These are phyloP conservation scores for Mellivora capensis DNA, from an alignment of 2,113 vertebrate genomes.

Conservation along the genomic window DNA sequence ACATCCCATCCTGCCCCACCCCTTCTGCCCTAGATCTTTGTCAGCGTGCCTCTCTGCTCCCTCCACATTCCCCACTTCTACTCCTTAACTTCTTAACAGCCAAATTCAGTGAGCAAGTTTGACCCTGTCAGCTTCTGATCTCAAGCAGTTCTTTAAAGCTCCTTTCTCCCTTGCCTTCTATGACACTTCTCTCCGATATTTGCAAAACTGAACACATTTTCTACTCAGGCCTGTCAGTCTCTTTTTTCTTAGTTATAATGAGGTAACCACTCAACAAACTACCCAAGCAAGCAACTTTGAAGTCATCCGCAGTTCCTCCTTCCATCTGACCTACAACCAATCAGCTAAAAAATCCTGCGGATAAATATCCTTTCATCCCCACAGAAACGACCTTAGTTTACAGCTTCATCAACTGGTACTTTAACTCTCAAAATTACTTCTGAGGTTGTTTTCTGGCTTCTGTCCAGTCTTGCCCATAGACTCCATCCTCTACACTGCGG, in stretches of 20 bases:
- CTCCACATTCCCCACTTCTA: not conserved
- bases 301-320: not conserved
- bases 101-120: not conserved
- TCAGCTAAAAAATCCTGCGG: not conserved
- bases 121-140: not conserved
- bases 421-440: not conserved
- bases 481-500: not conserved
- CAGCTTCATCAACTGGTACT: not conserved
- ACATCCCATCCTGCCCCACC: not conserved
- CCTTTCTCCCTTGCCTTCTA: not conserved
- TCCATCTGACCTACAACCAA: not conserved
- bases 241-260: not conserved
- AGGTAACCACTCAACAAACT: not conserved
- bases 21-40: not conserved
- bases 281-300: constrained; percentile 9
- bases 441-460: not conserved
- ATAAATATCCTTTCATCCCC: not conserved
- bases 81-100: not conserved
- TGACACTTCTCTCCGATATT: not conserved
- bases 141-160: not conserved
- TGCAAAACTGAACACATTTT: not conserved
- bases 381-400: not conserved
- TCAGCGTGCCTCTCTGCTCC: not conserved
- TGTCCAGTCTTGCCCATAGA: not conserved
- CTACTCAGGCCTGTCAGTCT: not conserved